A percentile compares a stretch with the other conserved stretches of the same genome.
phyloP scores from a whole-genome alignment of 2,888 invertebrate genomes.

The Hyles lineata region DNA sequence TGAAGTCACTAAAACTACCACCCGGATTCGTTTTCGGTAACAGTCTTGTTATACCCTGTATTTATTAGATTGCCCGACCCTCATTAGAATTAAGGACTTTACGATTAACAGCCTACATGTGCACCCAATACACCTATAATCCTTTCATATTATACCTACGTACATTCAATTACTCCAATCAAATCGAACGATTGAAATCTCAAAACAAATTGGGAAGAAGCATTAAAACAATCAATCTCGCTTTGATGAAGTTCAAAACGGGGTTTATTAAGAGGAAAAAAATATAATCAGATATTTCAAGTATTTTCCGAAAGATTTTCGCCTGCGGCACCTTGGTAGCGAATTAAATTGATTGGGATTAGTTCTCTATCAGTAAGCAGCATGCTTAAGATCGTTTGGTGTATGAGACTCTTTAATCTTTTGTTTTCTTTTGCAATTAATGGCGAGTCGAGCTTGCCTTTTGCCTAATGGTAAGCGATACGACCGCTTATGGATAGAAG shows the following conservation, averaged over 20 bases:
- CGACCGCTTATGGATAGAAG: too few relatives aligned
- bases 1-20: too few relatives aligned
- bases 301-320: constrained; percentile 39
- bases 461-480: too few relatives aligned
- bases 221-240: constrained; percentile 38
- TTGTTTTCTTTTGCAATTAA: too few relatives aligned
- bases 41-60: too few relatives aligned
- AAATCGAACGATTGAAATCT: constrained; percentile 41
- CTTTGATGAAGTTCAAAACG: constrained; percentile 47
- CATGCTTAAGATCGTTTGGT: not conserved
- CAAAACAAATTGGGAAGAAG: constrained; percentile 44
- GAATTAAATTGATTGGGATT: not conserved
- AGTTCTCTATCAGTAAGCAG: not conserved
- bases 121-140: not conserved
- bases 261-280: constrained; percentile 51
- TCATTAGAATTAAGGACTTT: too few relatives aligned
- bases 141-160: constrained; percentile 39
- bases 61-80: too few relatives aligned
- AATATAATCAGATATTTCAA: constrained; percentile 46
- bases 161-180: constrained; percentile 42
- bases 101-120: too few relatives aligned
- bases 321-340: constrained; percentile 35
- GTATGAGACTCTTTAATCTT: not conserved
- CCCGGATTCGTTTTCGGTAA: too few relatives aligned
- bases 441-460: too few relatives aligned